Evolutionary conservation across 2,113 vertebrate genomes (phyloP).

Genomic region (Carollia perspicillata): DNA sequence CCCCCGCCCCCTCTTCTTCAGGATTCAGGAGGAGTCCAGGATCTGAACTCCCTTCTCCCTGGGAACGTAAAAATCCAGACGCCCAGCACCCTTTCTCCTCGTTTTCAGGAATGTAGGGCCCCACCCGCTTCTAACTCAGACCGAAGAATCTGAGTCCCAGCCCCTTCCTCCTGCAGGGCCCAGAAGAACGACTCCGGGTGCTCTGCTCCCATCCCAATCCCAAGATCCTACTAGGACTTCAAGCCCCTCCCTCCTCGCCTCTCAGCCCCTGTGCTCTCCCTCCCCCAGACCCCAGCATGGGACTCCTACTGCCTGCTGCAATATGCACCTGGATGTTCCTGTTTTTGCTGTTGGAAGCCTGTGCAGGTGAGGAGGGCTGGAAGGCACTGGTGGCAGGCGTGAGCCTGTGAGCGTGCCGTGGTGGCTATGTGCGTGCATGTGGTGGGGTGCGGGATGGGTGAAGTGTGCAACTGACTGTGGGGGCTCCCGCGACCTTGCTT

Average conservation of each 20-base stretch:
- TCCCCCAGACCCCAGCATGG: conserved; percentile 31
- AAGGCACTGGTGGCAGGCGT: not conserved
- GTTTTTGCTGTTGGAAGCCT: conserved; percentile 32
- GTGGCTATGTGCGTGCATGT: not conserved
- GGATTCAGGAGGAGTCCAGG: not conserved
- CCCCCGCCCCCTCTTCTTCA: not conserved
- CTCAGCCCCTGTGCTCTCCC: not conserved
- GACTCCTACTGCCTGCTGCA: not conserved
- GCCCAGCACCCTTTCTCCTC: not conserved
- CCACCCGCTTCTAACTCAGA: not conserved
- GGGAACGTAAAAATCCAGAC: not conserved
- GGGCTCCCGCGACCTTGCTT: not conserved
- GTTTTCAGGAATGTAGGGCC: not conserved
- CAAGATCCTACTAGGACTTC: not conserved
- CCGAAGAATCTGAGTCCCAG: not conserved
- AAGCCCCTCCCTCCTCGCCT: not conserved
- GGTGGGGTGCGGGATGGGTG: not conserved
- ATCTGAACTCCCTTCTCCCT: not conserved
- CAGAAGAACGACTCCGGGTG: not conserved
- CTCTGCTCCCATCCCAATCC: not conserved
- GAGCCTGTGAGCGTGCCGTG: not conserved
- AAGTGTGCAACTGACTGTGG: accelerated
- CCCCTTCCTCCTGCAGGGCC: not conserved
- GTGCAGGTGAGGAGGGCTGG: conserved; percentile 49
- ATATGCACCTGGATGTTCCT: not conserved